These are phyloP conservation scores for Datnioides undecimradiatus DNA, from an alignment of 2,113 vertebrate species.

Conservation along the genomic window DNA sequence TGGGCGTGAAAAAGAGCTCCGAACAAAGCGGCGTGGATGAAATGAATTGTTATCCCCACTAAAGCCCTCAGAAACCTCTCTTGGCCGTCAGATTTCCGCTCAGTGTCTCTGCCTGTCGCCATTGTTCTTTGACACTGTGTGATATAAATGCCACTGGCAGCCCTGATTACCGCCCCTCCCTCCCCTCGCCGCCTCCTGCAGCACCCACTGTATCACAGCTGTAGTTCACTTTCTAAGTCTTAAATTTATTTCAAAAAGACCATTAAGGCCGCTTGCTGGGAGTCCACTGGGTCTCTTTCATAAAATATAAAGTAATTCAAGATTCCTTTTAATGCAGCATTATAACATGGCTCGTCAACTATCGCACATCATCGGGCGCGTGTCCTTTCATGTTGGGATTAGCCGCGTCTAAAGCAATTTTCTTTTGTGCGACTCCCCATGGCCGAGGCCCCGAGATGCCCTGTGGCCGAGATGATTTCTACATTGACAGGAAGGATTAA, in stretches of 20 bases:
- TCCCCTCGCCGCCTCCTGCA: slow-evolving; percentile 33
- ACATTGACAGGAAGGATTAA: slow-evolving; percentile 18
- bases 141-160: slow-evolving; percentile 65
- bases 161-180: slow-evolving; percentile 53
- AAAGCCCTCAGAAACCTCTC: slow-evolving; percentile 69
- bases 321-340: slow-evolving; percentile 43
- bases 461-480: slow-evolving; percentile 20
- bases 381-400: slow-evolving; percentile 52
- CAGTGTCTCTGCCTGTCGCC: slow-evolving; percentile 47
- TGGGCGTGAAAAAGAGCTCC: slow-evolving; percentile 26
- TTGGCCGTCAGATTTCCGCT: slow-evolving; percentile 56
- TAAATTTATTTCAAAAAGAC: slow-evolving; percentile 51
- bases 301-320: slow-evolving; percentile 35
- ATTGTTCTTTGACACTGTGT: slow-evolving; percentile 73
- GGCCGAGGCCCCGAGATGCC: not conserved
- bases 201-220: slow-evolving; percentile 43
- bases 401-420: slow-evolving; percentile 46
- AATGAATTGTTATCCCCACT: slow-evolving; percentile 67
- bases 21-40: slow-evolving; percentile 69
- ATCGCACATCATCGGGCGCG: slow-evolving; percentile 47
- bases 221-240: slow-evolving; percentile 59
- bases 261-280: slow-evolving; percentile 43
- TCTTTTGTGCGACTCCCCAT: slow-evolving; percentile 15
- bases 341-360: slow-evolving; percentile 44
- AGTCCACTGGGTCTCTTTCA: slow-evolving; percentile 42